Evolutionary conservation across 2,113 vertebrate genomes (phyloP), one percentile per base, ranked within the genome.

Genomic region (Tringa solitaria): DNA sequence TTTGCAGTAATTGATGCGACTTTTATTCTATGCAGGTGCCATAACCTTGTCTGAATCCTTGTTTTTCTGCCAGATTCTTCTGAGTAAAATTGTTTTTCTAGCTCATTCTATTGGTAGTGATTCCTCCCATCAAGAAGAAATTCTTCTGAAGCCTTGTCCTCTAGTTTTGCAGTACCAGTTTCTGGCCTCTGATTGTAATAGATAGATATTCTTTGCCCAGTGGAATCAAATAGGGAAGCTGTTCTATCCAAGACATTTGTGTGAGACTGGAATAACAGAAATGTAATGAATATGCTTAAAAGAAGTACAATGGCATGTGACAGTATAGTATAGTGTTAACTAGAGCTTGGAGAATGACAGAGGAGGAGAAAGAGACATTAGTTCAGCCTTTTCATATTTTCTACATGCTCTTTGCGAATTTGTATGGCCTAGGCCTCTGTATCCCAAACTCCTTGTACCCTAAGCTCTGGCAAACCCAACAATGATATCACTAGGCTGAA

Each of bases 261-360:
- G 26, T 68, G 78, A 43, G 79, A 48, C 18, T 35, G 50, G 73
- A 65, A 19, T 63, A 82, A 19, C 21, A 78, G 32, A 81, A 75
- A 27, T n/a, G n/a, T 22, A 54, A 39, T 18, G 16, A n/a, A 9
- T 82, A 60, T 63, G 32, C 28, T 63, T 53, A 27, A 77, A 64
- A 22, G 13, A 32, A 80, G 35, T 35, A 35, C 3, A 43, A 5
- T 0, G 0, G 2, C 9, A 7, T 27, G 23, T 61, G 54, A 35
- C 33, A 65, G 68, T 54, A 84, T 51, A 48, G 46, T 48, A 22
- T 6, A 48, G 46, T 93, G 48, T 35, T 79, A 84, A 64, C 43
- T 59, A 37, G 8, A 75, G 19, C 17, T 32, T 32, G 9, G 27
- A 68, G 43, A 60, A 28, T 30, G 39, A 35, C 15, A 56, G 37